These are phyloP conservation scores for Emys orbicularis DNA, from an alignment of 2,797 vertebrate species.

Conservation along the genomic window DNA sequence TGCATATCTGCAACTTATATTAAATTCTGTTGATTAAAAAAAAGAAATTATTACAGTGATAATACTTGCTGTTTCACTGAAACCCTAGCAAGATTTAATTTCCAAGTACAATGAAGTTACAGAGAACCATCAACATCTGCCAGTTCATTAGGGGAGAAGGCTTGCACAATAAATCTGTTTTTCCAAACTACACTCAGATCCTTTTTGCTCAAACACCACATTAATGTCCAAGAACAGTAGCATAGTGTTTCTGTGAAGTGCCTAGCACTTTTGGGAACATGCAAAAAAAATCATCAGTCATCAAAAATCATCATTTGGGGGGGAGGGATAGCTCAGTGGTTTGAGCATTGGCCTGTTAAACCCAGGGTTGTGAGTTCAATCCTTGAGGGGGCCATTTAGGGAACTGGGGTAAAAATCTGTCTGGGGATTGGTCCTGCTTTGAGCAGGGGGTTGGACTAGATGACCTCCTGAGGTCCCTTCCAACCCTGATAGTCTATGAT, in stretches of 20 bases:
- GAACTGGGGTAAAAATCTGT: too few relatives aligned
- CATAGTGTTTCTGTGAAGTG: background rate
- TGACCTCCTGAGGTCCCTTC: too few relatives aligned
- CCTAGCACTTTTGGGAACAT: background rate
- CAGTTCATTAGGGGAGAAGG: background rate
- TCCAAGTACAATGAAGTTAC: background rate
- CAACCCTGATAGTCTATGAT: too few relatives aligned
- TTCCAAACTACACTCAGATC: background rate
- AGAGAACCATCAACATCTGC: background rate
- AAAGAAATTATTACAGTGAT: background rate
- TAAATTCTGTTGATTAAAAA: conserved; percentile 74
- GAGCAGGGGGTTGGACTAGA: too few relatives aligned
- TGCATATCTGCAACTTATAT: conserved; percentile 84
- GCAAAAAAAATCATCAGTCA: background rate
- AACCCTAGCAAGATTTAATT: background rate
- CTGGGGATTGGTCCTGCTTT: too few relatives aligned
- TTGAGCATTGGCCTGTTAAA: too few relatives aligned
- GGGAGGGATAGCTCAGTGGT: too few relatives aligned
- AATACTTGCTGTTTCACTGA: background rate
- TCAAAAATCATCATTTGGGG: background rate
- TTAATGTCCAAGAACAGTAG: background rate
- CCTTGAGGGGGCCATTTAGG: too few relatives aligned
- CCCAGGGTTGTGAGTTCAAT: too few relatives aligned
- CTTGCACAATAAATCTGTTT: background rate
- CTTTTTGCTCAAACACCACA: background rate